A percentile compares a stretch with the other conserved stretches of the same genome.
Conservation (phyloP, 2,888 invertebrate species). For the Helicoverpa assulta region DNA sequence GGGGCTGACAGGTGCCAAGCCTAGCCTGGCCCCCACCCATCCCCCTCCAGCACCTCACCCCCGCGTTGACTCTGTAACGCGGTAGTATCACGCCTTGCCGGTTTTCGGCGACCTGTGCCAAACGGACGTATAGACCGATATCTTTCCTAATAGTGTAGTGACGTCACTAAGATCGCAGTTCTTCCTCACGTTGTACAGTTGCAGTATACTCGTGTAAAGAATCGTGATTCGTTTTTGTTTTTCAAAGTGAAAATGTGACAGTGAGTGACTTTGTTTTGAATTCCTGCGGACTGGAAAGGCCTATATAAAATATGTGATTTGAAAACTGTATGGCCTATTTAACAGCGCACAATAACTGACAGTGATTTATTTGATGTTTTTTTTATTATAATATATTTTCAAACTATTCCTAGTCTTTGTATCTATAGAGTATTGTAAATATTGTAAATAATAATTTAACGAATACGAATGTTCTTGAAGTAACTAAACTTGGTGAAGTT, state of each 20-base stretch:
- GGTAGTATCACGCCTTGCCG: conserved; percentile 90
- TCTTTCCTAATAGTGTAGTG: conserved; percentile 76
- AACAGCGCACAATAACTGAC: conserved; percentile 62
- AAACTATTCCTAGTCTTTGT: conserved; percentile 85
- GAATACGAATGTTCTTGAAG: conserved; percentile 58
- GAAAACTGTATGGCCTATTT: conserved; percentile 64
- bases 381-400: conserved; percentile 68
- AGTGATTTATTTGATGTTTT: conserved; percentile 64
- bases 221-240: conserved; percentile 46
- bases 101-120: conserved; percentile 89
- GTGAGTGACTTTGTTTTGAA: conserved; percentile 53
- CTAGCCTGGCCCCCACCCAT: conserved; percentile 77
- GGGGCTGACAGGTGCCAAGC: conserved; percentile 72
- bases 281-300: conserved; percentile 44
- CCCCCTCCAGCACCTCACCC: conserved; percentile 85
- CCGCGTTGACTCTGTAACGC: conserved; percentile 84
- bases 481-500: conserved; percentile 66
- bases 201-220: conserved; percentile 58
- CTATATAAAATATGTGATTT: conserved; percentile 39
- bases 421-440: conserved; percentile 77
- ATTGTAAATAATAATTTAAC: conserved; percentile 75
- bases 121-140: conserved; percentile 87
- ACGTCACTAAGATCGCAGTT: conserved; percentile 77
- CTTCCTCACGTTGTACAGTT: conserved; percentile 75
- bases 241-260: conserved; percentile 45